Conservation (phyloP, 1,140 invertebrate genomes). For the Drosophila sproati region DNA sequence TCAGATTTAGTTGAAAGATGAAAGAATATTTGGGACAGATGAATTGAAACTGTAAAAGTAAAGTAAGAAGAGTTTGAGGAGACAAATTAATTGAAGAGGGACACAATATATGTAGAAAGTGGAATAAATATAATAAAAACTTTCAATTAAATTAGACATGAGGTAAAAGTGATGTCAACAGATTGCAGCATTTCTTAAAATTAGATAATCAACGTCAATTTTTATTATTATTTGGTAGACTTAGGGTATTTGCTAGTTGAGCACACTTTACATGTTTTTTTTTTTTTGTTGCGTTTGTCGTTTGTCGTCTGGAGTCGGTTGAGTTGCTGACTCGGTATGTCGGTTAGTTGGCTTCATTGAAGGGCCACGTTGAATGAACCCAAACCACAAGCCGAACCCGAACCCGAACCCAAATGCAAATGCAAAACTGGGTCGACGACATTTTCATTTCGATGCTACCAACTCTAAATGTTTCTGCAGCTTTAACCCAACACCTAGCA, state of each 20-base stretch:
- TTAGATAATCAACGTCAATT: no score
- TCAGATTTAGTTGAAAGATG: no score
- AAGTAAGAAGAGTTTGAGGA: no score
- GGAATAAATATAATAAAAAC: no score
- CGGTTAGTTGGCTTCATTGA: conserved; percentile 66
- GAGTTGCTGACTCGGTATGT: conserved; percentile 42
- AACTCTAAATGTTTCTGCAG: conserved; percentile 29
- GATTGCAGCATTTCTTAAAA: no score
- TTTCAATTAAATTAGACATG: no score
- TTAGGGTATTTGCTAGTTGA: not conserved
- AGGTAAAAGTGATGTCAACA: no score
- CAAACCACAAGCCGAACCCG: not conserved
- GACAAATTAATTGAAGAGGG: no score
- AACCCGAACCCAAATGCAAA: conserved; percentile 51
- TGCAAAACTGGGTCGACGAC: conserved; percentile 67
- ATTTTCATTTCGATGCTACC: conserved; percentile 16
- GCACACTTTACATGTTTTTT: not conserved
- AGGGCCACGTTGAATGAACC: conserved; percentile 41
- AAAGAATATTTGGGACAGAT: no score
- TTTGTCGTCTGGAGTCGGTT: conserved; percentile 7
- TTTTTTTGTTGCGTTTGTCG: conserved; percentile 1
- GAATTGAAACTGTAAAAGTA: not conserved
- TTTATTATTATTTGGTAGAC: no score
- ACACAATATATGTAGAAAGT: no score
- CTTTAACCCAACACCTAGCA: conserved; percentile 48